phyloP scores from a whole-genome alignment of 1,140 invertebrate genomes.

The Psix sp. region DNA sequence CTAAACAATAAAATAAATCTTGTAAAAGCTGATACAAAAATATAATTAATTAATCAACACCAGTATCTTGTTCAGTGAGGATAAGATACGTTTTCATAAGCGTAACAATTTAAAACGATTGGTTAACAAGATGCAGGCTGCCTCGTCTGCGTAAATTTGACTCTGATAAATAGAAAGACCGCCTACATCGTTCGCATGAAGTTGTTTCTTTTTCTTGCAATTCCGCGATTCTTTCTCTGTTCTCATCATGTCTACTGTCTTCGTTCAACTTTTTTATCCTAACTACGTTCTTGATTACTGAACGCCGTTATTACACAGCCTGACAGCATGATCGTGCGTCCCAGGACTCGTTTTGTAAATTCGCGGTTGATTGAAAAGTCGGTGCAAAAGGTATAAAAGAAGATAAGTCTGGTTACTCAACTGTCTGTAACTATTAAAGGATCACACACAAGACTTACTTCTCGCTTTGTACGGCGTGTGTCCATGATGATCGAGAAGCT shows the following conservation, averaged over 20 bases:
- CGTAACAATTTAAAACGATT: too few species aligned
- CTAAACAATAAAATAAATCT: too few species aligned
- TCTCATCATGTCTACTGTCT: slow-evolving; percentile 8
- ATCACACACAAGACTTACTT: slow-evolving; percentile 23
- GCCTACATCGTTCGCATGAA: slow-evolving; percentile 57
- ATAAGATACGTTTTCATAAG: too few species aligned
- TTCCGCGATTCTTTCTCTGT: slow-evolving; percentile 44
- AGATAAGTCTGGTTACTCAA: slow-evolving; percentile 14
- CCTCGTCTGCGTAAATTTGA: slow-evolving; percentile 55
- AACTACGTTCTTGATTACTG: slow-evolving; percentile 67
- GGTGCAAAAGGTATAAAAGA: slow-evolving; percentile 45
- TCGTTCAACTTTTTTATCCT: slow-evolving; percentile 32
- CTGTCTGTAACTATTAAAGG: slow-evolving; percentile 36
- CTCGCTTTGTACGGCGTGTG: slow-evolving; percentile 16
- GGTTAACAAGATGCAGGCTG: slow-evolving; percentile 35
- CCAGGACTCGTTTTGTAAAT: slow-evolving; percentile 67
- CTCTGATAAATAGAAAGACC: slow-evolving; percentile 56
- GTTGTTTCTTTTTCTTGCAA: slow-evolving; percentile 51
- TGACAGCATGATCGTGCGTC: slow-evolving; percentile 34
- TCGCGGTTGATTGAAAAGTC: slow-evolving; percentile 69
- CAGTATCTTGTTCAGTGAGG: too few species aligned
- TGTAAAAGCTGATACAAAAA: too few species aligned
- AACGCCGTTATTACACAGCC: slow-evolving; percentile 67
- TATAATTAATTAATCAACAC: too few species aligned
- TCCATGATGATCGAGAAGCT: slow-evolving; percentile 32